Evolutionary conservation across 2,113 vertebrate genomes (phyloP).

Genomic region (Vimba vimba): DNA sequence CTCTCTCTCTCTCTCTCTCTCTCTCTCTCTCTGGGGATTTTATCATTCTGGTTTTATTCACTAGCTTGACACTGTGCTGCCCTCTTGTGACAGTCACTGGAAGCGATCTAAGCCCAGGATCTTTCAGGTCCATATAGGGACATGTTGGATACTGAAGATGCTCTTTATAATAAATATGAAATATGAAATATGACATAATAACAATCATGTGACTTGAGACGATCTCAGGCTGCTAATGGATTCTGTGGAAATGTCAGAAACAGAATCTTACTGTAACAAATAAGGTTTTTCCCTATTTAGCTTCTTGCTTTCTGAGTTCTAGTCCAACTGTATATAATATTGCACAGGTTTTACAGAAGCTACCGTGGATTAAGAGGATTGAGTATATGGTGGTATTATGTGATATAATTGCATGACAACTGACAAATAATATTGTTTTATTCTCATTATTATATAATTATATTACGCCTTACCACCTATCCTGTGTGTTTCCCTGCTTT

Average conservation of each 20-base stretch:
- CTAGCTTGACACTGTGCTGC: constrained; percentile 39
- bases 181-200: neutral
- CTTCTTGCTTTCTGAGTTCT: neutral
- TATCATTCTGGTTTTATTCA: neutral
- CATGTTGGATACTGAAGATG: neutral
- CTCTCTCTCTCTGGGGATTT: neutral
- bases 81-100: constrained; percentile 35
- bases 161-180: neutral
- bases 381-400: too few relatives aligned
- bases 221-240: neutral
- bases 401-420: neutral
- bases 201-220: neutral
- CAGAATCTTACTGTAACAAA: neutral
- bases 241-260: neutral
- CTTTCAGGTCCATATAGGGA: neutral
- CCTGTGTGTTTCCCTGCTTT: neutral
- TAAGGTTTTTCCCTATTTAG: neutral
- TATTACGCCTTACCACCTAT: neutral
- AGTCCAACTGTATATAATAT: neutral
- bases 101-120: neutral
- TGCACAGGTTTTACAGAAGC: neutral
- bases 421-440: neutral
- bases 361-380: neutral
- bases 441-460: neutral
- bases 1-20: too few relatives aligned